Evolutionary conservation across 1,140 invertebrate species (phyloP), one percentile per base, ranked within the genome.

Genomic region (Batillaria attramentaria): DNA sequence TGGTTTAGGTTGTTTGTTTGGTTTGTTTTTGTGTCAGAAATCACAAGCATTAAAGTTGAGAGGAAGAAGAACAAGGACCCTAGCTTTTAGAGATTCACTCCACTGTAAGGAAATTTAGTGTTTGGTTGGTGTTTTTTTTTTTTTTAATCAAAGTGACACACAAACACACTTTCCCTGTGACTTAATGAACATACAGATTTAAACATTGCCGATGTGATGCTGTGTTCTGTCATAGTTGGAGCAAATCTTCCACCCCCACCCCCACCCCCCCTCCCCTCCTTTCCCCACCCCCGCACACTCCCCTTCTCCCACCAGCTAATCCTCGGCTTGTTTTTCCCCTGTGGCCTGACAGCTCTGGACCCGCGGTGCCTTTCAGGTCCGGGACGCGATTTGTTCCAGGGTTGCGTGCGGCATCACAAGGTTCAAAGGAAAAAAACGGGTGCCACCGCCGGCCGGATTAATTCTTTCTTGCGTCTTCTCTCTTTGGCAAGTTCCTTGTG

Each of bases 341-440:
- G 46, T 50, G 24, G 24, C 10, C 10, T 50, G 46, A 24, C 46
- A 50, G 46, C 24, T 6, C 6, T 60, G 57, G 5, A 20, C 24
- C 20, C 24, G 4, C 6, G 24, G 6, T 60, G 24, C 57, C 4
- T 20, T 20, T 60, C 4, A 20, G 20, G 31, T 20, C 57, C 57
- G 31, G 5, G 24, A 20, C 31, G 57, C 24, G 57, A 60, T 60
- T 60, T 60, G 57, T 60, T 28, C 24, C 24, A 60, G 57, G 31
- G 20, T n/a, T 8, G 57, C 57, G 57, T 60, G 57, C 31, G 57
- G 57, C 57, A 6, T 60, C 57, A 28, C 4, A n/a, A 4, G 57
- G 8, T 60, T n/a, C 57, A 60, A n/a, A 60, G 57, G 57, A 60
- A 60, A 60, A 50, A n/a, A n/a, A n/a, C n/a, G n/a, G n/a, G 46